phyloP scores from a whole-genome alignment of 2,113 vertebrate genomes.

The Turdus rufiventris region DNA sequence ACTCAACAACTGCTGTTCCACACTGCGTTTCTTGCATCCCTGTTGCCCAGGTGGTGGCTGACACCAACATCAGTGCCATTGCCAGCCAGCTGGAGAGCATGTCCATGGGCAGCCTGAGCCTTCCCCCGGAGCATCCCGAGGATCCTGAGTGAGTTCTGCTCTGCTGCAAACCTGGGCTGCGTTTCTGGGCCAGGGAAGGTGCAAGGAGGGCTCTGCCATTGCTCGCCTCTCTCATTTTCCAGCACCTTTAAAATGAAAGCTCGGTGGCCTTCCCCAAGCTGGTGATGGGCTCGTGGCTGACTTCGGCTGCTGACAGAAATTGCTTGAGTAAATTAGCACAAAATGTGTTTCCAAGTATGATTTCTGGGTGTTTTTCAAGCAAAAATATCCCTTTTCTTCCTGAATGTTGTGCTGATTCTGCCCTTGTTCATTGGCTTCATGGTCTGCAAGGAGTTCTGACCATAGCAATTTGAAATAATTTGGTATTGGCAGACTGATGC shows the following conservation, averaged over 20 bases:
- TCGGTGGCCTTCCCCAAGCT: neutral
- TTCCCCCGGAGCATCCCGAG: conserved; percentile 68
- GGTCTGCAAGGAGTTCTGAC: neutral
- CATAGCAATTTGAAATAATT: neutral
- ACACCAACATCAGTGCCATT: conserved; percentile 92
- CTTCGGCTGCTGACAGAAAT: neutral
- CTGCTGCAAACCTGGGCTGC: neutral
- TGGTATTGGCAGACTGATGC: neutral
- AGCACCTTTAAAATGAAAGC: neutral
- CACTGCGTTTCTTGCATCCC: neutral
- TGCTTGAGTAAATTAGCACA: neutral
- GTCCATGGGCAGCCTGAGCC: conserved; percentile 66
- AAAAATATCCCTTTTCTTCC: neutral
- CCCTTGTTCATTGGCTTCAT: neutral
- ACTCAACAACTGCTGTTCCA: neutral
- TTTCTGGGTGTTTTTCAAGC: neutral
- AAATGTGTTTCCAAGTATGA: neutral
- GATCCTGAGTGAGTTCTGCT: conserved; percentile 82
- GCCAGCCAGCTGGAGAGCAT: conserved; percentile 88
- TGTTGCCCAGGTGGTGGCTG: conserved; percentile 84
- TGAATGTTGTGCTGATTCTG: neutral
- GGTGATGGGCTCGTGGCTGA: neutral
- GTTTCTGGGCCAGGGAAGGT: neutral
- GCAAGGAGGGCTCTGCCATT: neutral
- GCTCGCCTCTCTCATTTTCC: neutral